These are phyloP conservation scores for Trichonephila clavipes DNA, from an alignment of 1,140 invertebrate species.

Conservation along the genomic window DNA sequence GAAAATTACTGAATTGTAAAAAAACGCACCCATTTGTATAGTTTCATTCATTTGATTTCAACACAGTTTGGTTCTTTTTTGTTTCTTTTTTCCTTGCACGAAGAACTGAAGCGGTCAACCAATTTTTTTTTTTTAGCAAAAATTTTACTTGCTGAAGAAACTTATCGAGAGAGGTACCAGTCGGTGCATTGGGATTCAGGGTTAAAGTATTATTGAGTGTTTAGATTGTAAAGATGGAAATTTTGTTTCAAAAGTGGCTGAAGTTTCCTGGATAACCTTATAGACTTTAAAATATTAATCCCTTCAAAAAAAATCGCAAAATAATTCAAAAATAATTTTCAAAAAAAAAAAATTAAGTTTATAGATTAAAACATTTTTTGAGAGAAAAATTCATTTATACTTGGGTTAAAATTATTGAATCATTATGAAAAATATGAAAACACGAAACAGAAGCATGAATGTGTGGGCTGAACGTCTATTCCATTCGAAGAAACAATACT, in stretches of 20 bases:
- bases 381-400: too few species aligned
- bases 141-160: background rate
- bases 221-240: background rate
- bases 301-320: too few species aligned
- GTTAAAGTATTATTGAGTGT: background rate
- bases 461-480: too few species aligned
- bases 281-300: too few species aligned
- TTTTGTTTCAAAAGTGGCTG: background rate
- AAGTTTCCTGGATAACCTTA: background rate
- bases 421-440: too few species aligned
- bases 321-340: too few species aligned
- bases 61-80: background rate
- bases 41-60: conserved; percentile 27
- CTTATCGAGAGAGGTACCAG: background rate
- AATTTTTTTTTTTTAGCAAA: background rate
- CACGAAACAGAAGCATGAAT: too few species aligned
- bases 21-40: conserved; percentile 29
- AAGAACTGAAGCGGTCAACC: background rate
- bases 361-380: too few species aligned
- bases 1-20: conserved; percentile 31
- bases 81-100: background rate
- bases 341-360: too few species aligned
- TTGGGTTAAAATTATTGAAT: too few species aligned
- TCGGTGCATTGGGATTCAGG: background rate
- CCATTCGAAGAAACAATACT: too few species aligned